Evolutionary conservation across 1,140 invertebrate genomes (phyloP), one percentile per base, ranked within the genome.

Genomic region (Elysia chlorotica): DNA sequence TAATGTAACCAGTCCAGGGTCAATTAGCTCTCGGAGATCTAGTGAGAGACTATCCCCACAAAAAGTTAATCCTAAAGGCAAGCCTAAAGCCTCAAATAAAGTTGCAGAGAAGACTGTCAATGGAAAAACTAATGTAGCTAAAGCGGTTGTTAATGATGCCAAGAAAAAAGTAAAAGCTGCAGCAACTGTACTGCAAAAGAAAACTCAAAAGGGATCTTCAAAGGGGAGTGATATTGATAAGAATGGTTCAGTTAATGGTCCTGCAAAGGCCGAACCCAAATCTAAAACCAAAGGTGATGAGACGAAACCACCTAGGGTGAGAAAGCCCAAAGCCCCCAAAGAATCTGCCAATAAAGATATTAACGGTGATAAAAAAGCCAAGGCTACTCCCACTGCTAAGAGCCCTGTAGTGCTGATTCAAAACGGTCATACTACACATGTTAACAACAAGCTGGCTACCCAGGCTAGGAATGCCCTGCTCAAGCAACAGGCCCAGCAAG

Each of bases 261-360:
- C n/a, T n/a, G n/a, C n/a, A n/a, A n/a, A n/a, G 36, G 48, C 36
- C 4, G 48, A 65, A 33, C 23, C 63, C 6, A 65, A 65, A 41
- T 35, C n/a, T 65, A 35, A 65, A 14, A 23, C 33, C 1, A 4
- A 63, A 36, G 23, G 2, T 3, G 1, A 2, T 2, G 25, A 41
- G 63, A 2, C 37, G 1, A n/a, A 65, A 2, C 35, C 4, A 33
- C 30, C 6, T 67, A 48, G 41, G 19, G 31, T 30, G 30, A 0
- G 37, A 1, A 53, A 67, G 56, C 21, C 23, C 35, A 31, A 21
- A 19, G 21, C 2, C 3, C 23, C 2, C n/a, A 33, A 33, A 69
- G 31, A 77, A 74, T 59, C 31, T 74, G 21, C 54, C 38, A 37
- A 74, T 38, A 63, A 73, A 73, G n/a, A n/a, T n/a, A n/a, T n/a